phyloP scores from a whole-genome alignment of 2,888 invertebrate genomes.

The Hymenopus coronatus region DNA sequence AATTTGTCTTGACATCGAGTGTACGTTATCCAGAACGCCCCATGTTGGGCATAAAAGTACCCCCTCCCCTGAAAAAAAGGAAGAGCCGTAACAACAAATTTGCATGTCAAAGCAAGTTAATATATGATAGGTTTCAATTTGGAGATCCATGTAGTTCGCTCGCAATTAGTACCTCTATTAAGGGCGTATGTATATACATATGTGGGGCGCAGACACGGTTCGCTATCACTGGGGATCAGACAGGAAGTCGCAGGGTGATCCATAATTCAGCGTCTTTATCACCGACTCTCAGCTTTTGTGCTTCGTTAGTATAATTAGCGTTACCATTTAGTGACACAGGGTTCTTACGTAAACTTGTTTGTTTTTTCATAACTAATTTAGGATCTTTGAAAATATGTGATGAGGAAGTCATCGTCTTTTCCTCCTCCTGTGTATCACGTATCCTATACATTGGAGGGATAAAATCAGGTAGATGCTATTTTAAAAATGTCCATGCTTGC shows the following conservation, averaged over 20 bases:
- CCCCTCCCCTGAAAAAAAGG: neutral
- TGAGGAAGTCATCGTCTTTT: no score
- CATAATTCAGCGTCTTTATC: neutral
- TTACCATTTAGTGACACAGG: no score
- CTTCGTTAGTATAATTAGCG: neutral
- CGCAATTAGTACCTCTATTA: slow-evolving; percentile 3
- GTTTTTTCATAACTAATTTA: no score
- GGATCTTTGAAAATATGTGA: no score
- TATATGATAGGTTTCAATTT: slow-evolving; percentile 14
- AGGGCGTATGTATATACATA: neutral
- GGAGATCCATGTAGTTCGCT: slow-evolving; percentile 1
- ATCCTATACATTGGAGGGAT: no score
- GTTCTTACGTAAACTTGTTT: no score
- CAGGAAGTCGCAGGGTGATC: neutral
- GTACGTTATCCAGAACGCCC: neutral
- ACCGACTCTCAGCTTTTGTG: neutral
- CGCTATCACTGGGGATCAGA: neutral
- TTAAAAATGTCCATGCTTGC: no score
- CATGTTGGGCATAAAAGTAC: neutral
- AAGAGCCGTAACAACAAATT: neutral
- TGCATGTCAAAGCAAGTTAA: slow-evolving; percentile 15
- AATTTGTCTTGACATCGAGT: neutral
- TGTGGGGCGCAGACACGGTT: neutral
- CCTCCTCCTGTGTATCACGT: no score
- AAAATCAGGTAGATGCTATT: no score